These are phyloP conservation scores for Adelognathus sp. DNA, from an alignment of 2,888 invertebrate genomes.

Conservation along the genomic window DNA sequence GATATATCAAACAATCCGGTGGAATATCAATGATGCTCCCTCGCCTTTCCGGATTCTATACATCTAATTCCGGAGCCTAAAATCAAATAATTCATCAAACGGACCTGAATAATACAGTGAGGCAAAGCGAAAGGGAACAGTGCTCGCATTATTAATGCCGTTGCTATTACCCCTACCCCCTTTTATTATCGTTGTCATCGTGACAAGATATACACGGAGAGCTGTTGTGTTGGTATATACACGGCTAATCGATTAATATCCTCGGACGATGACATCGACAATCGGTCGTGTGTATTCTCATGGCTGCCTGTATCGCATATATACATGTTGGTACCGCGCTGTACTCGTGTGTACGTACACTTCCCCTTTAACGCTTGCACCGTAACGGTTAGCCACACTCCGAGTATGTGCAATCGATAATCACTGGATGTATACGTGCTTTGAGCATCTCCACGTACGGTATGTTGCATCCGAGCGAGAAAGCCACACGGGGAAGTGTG, in stretches of 20 bases:
- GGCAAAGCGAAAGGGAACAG: neutral
- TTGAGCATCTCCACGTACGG: neutral
- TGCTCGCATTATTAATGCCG: neutral
- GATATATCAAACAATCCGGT: conserved; percentile 14
- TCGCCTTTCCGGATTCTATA: neutral
- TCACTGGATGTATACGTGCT: conserved; percentile 5
- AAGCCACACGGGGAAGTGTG: neutral
- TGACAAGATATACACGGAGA: neutral
- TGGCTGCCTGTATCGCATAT: neutral
- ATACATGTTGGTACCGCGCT: neutral
- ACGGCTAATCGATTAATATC: conserved; percentile 15
- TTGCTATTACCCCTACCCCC: neutral
- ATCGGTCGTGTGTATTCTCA: neutral
- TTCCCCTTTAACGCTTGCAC: conserved; percentile 2
- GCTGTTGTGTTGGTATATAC: neutral
- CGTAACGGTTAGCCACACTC: conserved; percentile 2
- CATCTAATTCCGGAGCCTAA: neutral
- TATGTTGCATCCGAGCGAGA: neutral
- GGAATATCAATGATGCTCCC: neutral
- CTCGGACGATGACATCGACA: conserved; percentile 20
- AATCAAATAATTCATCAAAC: conserved; percentile 4
- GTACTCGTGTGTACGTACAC: neutral
- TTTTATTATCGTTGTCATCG: neutral
- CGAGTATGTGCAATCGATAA: conserved; percentile 14
- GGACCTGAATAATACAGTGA: neutral